Evolutionary conservation across 2,888 invertebrate genomes (phyloP).

Genomic region (Dyspetes luteomarginatus): DNA sequence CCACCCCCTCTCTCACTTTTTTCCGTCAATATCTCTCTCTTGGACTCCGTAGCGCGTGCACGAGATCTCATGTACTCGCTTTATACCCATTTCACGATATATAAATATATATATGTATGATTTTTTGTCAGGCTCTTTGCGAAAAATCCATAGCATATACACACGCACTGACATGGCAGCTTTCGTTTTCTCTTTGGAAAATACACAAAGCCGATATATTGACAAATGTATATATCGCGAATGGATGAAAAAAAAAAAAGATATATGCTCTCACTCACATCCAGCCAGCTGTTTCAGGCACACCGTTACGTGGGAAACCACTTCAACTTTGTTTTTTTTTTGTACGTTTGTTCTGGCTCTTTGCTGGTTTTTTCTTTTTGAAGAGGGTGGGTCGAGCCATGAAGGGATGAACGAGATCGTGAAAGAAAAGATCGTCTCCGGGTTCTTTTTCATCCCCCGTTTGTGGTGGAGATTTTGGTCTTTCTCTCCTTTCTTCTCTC

Average conservation of each 20-base stretch:
- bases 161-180: conserved; percentile 24
- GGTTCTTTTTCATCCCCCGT: conserved; percentile 26
- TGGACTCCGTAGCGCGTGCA: neutral
- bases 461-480: conserved; percentile 49
- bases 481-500: neutral
- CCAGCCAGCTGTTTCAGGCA: conserved; percentile 58
- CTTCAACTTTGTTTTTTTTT: conserved; percentile 46
- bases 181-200: neutral
- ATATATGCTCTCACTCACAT: conserved; percentile 20
- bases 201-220: conserved; percentile 72
- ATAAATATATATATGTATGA: too few species aligned
- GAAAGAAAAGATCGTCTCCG: conserved; percentile 45
- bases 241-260: conserved; percentile 64
- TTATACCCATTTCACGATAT: conserved; percentile 30
- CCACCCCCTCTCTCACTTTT: conserved; percentile 57
- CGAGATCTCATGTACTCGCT: conserved; percentile 31
- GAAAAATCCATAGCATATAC: conserved; percentile 23
- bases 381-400: conserved; percentile 20
- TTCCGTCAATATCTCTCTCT: conserved; percentile 56
- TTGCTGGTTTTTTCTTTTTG: conserved; percentile 15
- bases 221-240: conserved; percentile 77
- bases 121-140: conserved; percentile 10
- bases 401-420: conserved; percentile 50
- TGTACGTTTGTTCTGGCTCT: conserved; percentile 26
- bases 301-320: conserved; percentile 54